Base-by-base conservation (phyloP, 2,888 invertebrate species). In the Pandemis cinnamomeana region DNA sequence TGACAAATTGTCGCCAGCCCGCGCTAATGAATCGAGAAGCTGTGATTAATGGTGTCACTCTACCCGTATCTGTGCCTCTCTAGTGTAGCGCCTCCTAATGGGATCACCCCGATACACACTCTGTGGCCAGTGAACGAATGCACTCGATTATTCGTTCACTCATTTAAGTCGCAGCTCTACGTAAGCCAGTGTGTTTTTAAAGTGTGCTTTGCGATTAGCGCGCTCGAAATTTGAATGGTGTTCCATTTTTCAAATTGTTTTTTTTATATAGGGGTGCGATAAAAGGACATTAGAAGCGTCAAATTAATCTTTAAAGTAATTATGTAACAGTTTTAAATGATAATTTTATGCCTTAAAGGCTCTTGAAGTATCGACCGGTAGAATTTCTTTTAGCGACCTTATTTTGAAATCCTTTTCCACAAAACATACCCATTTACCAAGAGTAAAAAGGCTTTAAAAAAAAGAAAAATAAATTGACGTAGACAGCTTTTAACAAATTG, bases 31-130 rank as follows among this genome's bases (percentile, higher is more conserved):
- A 78, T 77, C 77, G 77, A 71, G 64, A 72, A 71, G 67, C 75
- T 48, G 70, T 78, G 77, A 78, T 78, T 76, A 77, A 78, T 78
- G 78, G 67, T 71, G 72, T 75, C 75, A 75, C 76, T 76, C 75
- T 69, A 51, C 71, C 72, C 71, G 76, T 77, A 77, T 77, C 77
- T 53, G 42, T 62, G 70, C 62, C 48, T 41, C 71, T 72, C 68
- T 68, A 76, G 76, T 76, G 75, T 76, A 77, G 77, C 76, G 77
- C 77, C 77, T 76, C 75, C 72, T 77, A 77, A 77, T 77, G 77
- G 76, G 76, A 76, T 77, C 76, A 77, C 74, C 71, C 70, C 27
- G 76, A 72, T 75, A 76, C 67, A 42, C 46, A 71, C 71, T 68
- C 72, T 67, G 60, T 60, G 67, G 36, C 75, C 72, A 67, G 66